These are phyloP conservation scores for Vanessa tameamea DNA, from an alignment of 1,140 invertebrate species.

Conservation along the genomic window DNA sequence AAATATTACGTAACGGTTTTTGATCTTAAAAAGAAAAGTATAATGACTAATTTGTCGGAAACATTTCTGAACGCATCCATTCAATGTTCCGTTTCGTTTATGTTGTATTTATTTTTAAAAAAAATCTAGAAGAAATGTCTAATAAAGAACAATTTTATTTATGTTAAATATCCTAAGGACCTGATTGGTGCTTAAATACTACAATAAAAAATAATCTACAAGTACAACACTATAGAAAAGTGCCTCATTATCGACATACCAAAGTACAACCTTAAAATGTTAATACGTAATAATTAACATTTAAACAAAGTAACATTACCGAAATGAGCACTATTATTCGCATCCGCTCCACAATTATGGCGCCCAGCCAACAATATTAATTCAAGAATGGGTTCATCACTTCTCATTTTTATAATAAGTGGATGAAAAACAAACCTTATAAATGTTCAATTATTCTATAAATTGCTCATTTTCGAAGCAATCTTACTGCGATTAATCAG, in stretches of 20 bases:
- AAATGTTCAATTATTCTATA: slow-evolving; percentile 7
- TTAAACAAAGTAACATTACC: slow-evolving; percentile 13
- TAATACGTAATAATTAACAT: slow-evolving; percentile 11
- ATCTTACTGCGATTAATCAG: slow-evolving; percentile 19
- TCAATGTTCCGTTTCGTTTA: too few relatives aligned
- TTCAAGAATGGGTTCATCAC: slow-evolving; percentile 13
- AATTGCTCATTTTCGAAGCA: slow-evolving; percentile 7
- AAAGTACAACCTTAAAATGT: slow-evolving; percentile 3
- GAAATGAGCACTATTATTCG: slow-evolving; percentile 12
- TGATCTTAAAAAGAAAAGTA: too few relatives aligned
- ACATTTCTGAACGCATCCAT: too few relatives aligned
- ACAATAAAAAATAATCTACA: too few relatives aligned
- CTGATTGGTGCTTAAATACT: too few relatives aligned
- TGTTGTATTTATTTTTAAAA: too few relatives aligned
- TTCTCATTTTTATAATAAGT: slow-evolving; percentile 13
- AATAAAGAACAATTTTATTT: too few relatives aligned
- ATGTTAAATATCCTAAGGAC: too few relatives aligned
- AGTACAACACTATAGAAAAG: neutral
- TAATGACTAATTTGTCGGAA: too few relatives aligned
- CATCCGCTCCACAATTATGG: slow-evolving; percentile 12
- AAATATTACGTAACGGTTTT: too few relatives aligned
- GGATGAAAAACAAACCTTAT: neutral
- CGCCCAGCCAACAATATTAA: slow-evolving; percentile 6
- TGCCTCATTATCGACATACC: neutral
- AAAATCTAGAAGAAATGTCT: too few relatives aligned